Evolutionary conservation across 2,797 vertebrate species (phyloP).

Genomic region (Bryconaethiops microstoma): DNA sequence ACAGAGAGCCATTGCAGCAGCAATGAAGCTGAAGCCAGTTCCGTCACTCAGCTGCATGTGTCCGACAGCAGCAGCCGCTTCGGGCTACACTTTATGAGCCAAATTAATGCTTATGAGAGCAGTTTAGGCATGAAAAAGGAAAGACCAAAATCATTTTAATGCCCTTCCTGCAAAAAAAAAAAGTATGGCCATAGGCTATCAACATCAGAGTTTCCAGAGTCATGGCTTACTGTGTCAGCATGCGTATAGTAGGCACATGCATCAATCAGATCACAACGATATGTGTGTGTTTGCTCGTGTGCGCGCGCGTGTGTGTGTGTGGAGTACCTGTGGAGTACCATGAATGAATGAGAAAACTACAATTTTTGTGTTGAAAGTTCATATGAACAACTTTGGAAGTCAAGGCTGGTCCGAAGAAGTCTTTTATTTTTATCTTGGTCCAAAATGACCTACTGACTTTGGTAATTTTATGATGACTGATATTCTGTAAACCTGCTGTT

Average conservation of each 20-base stretch:
- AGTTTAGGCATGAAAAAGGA: slow-evolving; percentile 35
- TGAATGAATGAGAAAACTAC: slow-evolving; percentile 14
- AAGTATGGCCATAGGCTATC: slow-evolving; percentile 28
- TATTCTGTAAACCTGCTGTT: background rate
- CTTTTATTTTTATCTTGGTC: background rate
- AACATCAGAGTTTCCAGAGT: slow-evolving; percentile 1
- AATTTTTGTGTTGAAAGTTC: background rate
- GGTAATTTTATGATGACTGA: slow-evolving; percentile 17
- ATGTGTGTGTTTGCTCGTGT: background rate
- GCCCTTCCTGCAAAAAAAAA: slow-evolving; percentile 8
- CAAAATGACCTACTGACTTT: background rate
- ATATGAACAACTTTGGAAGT: background rate
- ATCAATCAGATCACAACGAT: slow-evolving; percentile 10
- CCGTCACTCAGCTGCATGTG: slow-evolving; percentile 29
- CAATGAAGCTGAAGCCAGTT: slow-evolving; percentile 25
- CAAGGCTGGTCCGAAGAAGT: background rate
- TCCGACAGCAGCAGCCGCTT: slow-evolving; percentile 31
- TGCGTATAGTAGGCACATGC: background rate
- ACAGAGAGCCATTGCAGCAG: slow-evolving; percentile 16
- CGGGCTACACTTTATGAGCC: slow-evolving; percentile 46
- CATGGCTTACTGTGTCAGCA: background rate
- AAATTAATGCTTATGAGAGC: slow-evolving; percentile 49
- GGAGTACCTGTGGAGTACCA: background rate
- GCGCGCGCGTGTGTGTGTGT: background rate
- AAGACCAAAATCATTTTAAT: slow-evolving; percentile 46